phyloP scores from a whole-genome alignment of 1,140 invertebrate genomes.

The Drosophila ficusphila region DNA sequence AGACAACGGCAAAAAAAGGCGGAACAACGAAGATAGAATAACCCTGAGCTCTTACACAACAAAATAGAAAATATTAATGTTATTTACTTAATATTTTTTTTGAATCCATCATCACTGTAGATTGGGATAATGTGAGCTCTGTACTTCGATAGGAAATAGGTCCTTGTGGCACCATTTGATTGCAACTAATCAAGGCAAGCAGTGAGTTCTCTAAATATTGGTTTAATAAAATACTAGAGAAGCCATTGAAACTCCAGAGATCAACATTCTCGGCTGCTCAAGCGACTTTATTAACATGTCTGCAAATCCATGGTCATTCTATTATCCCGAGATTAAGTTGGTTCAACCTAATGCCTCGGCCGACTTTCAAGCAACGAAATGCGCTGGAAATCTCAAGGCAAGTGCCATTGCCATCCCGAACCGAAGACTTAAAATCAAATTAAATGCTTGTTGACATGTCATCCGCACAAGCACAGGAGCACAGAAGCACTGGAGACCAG shows the following conservation, averaged over 20 bases:
- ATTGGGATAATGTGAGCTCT: background rate
- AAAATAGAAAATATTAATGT: no score
- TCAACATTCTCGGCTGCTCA: slow-evolving; percentile 18
- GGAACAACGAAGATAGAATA: background rate
- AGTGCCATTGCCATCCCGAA: slow-evolving; percentile 20
- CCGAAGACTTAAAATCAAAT: slow-evolving; percentile 74
- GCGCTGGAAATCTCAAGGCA: slow-evolving; percentile 26
- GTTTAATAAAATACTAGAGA: background rate
- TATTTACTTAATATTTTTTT: no score
- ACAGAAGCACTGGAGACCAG: slow-evolving; percentile 16
- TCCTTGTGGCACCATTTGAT: no score
- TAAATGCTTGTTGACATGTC: slow-evolving; percentile 75
- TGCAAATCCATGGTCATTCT: slow-evolving; percentile 41
- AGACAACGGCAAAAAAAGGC: slow-evolving; percentile 29
- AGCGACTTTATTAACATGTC: slow-evolving; percentile 39
- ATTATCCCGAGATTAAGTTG: slow-evolving; percentile 45
- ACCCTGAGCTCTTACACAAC: no score
- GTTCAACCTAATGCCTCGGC: slow-evolving; percentile 31
- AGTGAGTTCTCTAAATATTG: no score
- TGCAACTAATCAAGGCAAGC: no score
- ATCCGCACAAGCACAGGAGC: slow-evolving; percentile 41
- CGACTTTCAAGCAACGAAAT: background rate
- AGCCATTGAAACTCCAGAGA: slow-evolving; percentile 6
- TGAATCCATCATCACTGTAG: no score
- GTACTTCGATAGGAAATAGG: no score